Conservation (phyloP, 2,113 vertebrate genomes). For the Pluvialis apricaria region DNA sequence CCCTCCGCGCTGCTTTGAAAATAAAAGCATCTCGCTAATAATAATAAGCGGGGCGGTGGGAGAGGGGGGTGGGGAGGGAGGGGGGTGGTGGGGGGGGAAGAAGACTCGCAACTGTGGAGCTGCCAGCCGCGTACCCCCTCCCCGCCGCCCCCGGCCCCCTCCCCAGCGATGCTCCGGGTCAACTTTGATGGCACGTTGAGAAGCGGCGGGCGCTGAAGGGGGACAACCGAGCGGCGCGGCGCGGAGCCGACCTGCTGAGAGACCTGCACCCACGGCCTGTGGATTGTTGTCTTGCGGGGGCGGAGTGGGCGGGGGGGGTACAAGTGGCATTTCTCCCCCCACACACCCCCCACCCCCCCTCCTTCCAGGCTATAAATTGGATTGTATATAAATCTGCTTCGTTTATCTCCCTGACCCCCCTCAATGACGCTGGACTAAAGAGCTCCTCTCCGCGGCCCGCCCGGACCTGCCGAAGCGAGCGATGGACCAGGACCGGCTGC, state of each 20-base stretch:
- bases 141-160: not conserved
- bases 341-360: not conserved
- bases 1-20: conserved; percentile 33
- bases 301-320: conserved; percentile 35
- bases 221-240: not conserved
- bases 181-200: conserved; percentile 3
- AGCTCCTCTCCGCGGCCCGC: conserved; percentile 53
- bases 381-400: conserved; percentile 53
- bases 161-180: conserved; percentile 13
- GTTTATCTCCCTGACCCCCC: conserved; percentile 34
- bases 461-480: conserved; percentile 55
- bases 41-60: not conserved
- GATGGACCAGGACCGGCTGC: conserved; percentile 61
- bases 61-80: too few relatives aligned
- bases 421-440: conserved; percentile 39
- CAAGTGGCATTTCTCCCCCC: not conserved
- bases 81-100: too few relatives aligned
- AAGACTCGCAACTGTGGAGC: conserved; percentile 32
- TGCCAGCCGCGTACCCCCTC: not conserved
- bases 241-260: conserved; percentile 3
- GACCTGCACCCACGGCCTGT: conserved; percentile 5
- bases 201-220: conserved; percentile 6
- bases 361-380: conserved; percentile 34
- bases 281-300: conserved; percentile 25
- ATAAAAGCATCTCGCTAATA: conserved; percentile 49